A percentile compares a stretch with the other conserved stretches of the same genome.
Evolutionary conservation across 2,888 invertebrate species (phyloP).

Genomic region (Ischnura elegans): DNA sequence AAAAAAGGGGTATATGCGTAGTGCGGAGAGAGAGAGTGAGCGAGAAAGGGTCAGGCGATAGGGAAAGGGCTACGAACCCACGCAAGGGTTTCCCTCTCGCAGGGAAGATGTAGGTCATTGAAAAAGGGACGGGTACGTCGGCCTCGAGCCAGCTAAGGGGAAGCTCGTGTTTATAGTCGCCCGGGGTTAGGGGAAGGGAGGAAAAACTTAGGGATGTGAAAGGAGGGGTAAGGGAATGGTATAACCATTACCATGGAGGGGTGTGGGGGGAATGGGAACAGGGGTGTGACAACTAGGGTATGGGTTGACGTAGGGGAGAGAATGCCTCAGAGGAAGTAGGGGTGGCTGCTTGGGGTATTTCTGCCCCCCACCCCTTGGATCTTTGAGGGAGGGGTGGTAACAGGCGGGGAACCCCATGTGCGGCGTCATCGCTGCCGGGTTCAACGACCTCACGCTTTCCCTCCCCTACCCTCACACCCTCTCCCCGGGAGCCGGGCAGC

Average conservation of each 20-base stretch:
- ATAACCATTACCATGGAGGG: background rate
- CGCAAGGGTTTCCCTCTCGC: conserved; percentile 10
- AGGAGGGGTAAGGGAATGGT: background rate
- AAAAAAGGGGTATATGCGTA: background rate
- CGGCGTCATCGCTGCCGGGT: conserved; percentile 41
- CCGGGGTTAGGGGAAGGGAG: background rate
- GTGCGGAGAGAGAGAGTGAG: background rate
- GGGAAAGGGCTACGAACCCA: background rate
- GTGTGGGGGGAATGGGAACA: background rate
- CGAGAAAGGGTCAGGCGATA: background rate
- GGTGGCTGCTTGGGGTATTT: background rate
- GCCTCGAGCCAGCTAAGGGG: background rate
- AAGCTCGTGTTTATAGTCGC: background rate
- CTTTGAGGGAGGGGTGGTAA: background rate
- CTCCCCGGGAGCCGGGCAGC: background rate
- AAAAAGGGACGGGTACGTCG: background rate
- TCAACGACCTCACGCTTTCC: background rate
- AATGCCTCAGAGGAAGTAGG: background rate
- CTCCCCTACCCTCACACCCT: background rate
- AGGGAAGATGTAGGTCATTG: conserved; percentile 44
- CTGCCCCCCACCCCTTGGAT: background rate
- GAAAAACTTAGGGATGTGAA: background rate
- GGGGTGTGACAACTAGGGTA: background rate
- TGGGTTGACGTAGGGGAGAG: background rate
- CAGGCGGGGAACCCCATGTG: background rate